phyloP scores from a whole-genome alignment of 2,797 vertebrate species.

The Hyperoplus lanceolatus region DNA sequence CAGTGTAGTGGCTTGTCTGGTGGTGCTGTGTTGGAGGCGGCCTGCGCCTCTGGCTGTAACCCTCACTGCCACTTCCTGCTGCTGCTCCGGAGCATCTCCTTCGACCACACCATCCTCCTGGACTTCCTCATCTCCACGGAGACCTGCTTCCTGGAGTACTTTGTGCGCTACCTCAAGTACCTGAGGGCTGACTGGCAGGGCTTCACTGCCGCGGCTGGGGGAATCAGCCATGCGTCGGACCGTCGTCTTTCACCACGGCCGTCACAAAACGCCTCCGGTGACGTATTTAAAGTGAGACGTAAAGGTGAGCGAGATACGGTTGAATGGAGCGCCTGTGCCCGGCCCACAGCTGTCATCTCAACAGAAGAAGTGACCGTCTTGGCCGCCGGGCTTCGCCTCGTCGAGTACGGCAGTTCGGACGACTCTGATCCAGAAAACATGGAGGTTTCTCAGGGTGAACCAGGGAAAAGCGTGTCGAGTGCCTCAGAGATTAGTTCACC shows the following conservation, averaged over 20 bases:
- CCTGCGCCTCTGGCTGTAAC: constrained; percentile 86
- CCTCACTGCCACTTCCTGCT: constrained; percentile 94
- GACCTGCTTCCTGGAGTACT: constrained; percentile 96
- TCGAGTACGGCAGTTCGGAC: constrained; percentile 92
- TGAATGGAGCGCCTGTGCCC: neutral
- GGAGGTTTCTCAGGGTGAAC: constrained; percentile 33
- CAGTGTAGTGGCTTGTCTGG: constrained; percentile 10
- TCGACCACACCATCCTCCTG: constrained; percentile 92
- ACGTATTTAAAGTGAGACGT: fast-evolving
- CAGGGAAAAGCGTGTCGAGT: neutral
- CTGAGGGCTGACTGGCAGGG: constrained; percentile 84
- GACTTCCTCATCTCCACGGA: constrained; percentile 97
- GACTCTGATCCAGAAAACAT: constrained; percentile 87
- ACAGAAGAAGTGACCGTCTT: neutral
- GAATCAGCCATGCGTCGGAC: constrained; percentile 43
- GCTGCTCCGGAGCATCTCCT: constrained; percentile 88
- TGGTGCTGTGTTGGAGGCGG: neutral
- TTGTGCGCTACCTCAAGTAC: constrained; percentile 92
- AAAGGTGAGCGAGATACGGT: neutral
- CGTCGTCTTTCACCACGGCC: neutral
- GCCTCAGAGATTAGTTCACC: neutral
- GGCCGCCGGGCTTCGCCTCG: constrained; percentile 74
- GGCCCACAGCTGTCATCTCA: neutral
- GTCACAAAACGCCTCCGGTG: neutral
- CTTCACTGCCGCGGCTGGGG: constrained; percentile 81